These are phyloP conservation scores for Clanis bilineata DNA, from an alignment of 2,888 invertebrate genomes.

Conservation along the genomic window DNA sequence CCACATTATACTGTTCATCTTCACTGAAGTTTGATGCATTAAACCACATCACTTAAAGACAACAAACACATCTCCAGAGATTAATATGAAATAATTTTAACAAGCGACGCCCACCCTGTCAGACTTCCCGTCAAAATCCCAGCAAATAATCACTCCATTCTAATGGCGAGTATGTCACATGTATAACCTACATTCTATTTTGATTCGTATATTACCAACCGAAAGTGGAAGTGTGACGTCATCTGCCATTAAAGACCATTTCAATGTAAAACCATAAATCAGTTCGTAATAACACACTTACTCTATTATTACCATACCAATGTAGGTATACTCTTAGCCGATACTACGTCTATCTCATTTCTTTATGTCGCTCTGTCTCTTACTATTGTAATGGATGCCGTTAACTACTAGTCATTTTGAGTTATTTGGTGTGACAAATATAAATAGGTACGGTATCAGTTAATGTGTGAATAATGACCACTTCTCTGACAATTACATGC, in stretches of 20 bases:
- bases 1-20: no score
- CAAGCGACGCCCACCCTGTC: no score
- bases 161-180: background rate
- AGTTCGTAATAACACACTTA: background rate
- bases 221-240: background rate
- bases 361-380: background rate
- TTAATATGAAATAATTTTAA: no score
- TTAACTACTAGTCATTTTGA: background rate
- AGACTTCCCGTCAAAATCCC: no score
- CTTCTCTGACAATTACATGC: no score
- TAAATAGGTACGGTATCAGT: conserved; percentile 12
- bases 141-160: no score
- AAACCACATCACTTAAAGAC: no score
- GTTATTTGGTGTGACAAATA: background rate
- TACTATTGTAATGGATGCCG: background rate
- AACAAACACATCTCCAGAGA: no score
- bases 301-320: background rate
- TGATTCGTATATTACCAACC: background rate
- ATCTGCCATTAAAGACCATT: background rate
- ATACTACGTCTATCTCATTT: background rate
- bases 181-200: background rate
- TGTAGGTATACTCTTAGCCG: background rate
- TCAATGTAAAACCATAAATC: background rate
- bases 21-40: no score
- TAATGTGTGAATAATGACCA: no score